These are phyloP conservation scores for Potamarius usumacintae DNA, from an alignment of 2,113 vertebrate genomes.

Conservation along the genomic window DNA sequence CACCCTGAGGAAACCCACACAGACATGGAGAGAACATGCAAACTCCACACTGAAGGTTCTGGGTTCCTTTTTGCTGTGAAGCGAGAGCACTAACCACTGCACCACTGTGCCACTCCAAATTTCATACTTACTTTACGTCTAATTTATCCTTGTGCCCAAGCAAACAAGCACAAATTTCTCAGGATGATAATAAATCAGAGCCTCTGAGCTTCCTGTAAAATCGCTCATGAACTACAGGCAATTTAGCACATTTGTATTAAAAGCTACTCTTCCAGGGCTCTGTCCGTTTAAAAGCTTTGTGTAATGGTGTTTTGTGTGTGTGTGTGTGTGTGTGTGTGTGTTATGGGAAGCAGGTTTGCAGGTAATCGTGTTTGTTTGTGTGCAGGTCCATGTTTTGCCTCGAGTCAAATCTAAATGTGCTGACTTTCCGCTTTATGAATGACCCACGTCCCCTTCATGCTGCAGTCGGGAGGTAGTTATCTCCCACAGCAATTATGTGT, in stretches of 20 bases:
- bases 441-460: constrained; percentile 48
- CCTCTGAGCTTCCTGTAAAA: neutral
- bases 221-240: neutral
- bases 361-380: constrained; percentile 40
- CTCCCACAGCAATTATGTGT: constrained; percentile 63
- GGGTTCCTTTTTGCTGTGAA: no score
- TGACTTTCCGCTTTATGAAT: constrained; percentile 62
- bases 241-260: constrained; percentile 2
- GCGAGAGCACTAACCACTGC: no score
- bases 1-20: no score
- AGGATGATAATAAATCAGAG: neutral
- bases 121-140: no score
- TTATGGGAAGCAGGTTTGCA: neutral
- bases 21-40: no score
- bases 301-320: constrained; percentile 14
- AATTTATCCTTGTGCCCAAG: neutral
- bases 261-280: neutral
- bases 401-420: constrained; percentile 63
- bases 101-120: no score
- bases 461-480: constrained; percentile 46
- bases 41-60: no score
- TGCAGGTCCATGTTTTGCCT: constrained; percentile 8
- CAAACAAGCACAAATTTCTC: neutral
- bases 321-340: constrained; percentile 21
- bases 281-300: neutral